Evolutionary conservation across 1,140 invertebrate species (phyloP).

Genomic region (Euborellia annulipes): DNA sequence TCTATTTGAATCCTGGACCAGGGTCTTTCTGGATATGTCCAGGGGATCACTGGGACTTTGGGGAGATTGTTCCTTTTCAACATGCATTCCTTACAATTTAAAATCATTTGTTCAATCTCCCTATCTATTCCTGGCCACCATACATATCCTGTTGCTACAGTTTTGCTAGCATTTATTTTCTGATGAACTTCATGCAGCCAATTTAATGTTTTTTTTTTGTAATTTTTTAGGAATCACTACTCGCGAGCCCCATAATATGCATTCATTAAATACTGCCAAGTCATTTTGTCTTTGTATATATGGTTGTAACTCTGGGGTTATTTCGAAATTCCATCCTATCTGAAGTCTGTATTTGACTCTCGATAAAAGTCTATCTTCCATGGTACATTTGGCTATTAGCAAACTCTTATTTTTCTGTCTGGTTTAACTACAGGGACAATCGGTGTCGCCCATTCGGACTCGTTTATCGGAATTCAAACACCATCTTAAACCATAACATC

Average conservation of each 20-base stretch:
- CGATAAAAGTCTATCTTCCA: not conserved
- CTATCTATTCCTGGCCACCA: conserved; percentile 2
- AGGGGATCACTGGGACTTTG: not conserved
- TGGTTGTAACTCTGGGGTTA: no score
- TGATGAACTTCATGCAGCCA: conserved; percentile 8
- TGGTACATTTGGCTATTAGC: not conserved
- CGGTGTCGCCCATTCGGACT: conserved; percentile 25
- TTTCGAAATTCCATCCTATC: no score
- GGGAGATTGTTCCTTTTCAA: no score
- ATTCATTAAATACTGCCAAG: conserved; percentile 8
- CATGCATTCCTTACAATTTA: no score
- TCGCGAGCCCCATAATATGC: conserved; percentile 10
- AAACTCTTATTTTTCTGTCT: conserved; percentile 22
- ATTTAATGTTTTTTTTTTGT: not conserved
- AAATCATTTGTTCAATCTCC: not conserved
- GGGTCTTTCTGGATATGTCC: not conserved
- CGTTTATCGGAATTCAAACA: conserved; percentile 15
- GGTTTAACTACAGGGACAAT: conserved; percentile 21
- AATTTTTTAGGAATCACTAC: conserved; percentile 4
- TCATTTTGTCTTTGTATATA: not conserved
- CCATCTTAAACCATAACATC: conserved; percentile 22
- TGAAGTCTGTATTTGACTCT: not conserved
- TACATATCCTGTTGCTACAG: conserved; percentile 12
- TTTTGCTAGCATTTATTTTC: conserved; percentile 9
- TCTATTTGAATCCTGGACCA: not conserved